These are phyloP conservation scores for Ophonus ardosiacus DNA, from an alignment of 2,888 invertebrate species.

Conservation along the genomic window DNA sequence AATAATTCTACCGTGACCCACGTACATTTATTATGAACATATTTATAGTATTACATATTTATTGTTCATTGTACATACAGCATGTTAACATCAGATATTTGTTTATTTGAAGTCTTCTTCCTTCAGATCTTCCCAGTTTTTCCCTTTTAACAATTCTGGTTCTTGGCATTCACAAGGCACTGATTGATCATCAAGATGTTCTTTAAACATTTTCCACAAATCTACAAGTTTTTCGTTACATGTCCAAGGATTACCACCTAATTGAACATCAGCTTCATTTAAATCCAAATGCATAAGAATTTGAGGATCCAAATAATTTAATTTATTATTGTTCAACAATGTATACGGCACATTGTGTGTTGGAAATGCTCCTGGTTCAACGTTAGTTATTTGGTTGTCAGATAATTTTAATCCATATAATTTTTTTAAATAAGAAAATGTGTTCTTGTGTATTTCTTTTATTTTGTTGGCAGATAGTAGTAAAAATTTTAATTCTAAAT, in stretches of 20 bases:
- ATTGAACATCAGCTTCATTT: neutral
- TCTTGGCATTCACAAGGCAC: neutral
- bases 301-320: neutral
- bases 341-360: neutral
- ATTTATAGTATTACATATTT: too few relatives aligned
- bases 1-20: too few relatives aligned
- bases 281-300: neutral
- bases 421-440: too few relatives aligned
- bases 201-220: neutral
- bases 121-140: neutral
- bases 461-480: too few relatives aligned
- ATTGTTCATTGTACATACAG: too few relatives aligned
- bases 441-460: too few relatives aligned
- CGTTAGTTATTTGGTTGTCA: neutral
- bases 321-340: neutral
- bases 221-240: neutral
- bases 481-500: too few relatives aligned
- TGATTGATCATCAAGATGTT: neutral
- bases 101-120: neutral
- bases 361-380: neutral
- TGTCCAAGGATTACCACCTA: neutral
- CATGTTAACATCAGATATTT: neutral
- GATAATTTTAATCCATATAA: too few relatives aligned
- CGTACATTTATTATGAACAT: too few relatives aligned
- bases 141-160: neutral